Evolutionary conservation across 2,113 vertebrate species (phyloP).

Genomic region (Gadus macrocephalus): DNA sequence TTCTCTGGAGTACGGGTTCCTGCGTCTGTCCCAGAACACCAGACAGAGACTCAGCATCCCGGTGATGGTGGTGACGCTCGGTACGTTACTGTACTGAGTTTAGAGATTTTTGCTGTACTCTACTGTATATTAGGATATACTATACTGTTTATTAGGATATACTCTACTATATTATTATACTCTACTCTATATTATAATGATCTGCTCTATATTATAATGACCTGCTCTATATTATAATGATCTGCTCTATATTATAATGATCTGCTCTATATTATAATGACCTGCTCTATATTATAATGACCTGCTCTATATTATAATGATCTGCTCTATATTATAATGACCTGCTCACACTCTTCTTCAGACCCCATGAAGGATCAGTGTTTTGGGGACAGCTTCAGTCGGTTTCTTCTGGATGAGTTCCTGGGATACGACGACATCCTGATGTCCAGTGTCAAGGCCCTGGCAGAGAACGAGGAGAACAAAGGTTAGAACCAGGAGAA

Average conservation of each 20-base stretch:
- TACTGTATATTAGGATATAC: too few relatives aligned
- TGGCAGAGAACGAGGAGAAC: slow-evolving; percentile 95
- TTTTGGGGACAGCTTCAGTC: slow-evolving; percentile 95
- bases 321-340: too few relatives aligned
- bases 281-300: too few relatives aligned
- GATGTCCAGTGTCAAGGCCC: slow-evolving; percentile 97
- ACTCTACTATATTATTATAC: too few relatives aligned
- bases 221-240: too few relatives aligned
- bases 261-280: too few relatives aligned
- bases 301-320: too few relatives aligned
- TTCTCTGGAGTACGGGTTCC: slow-evolving; percentile 92
- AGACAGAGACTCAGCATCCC: slow-evolving; percentile 94
- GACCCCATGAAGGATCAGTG: slow-evolving; percentile 94
- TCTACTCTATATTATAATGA: too few relatives aligned
- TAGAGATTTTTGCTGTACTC: not conserved
- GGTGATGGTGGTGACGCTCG: slow-evolving; percentile 95
- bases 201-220: too few relatives aligned
- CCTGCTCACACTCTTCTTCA: slow-evolving; percentile 27
- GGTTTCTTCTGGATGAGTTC: slow-evolving; percentile 91
- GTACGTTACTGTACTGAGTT: slow-evolving; percentile 67
- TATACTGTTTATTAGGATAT: too few relatives aligned
- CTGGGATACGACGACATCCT: slow-evolving; percentile 96
- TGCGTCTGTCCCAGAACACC: slow-evolving; percentile 91
- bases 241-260: too few relatives aligned
- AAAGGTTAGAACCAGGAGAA: slow-evolving; percentile 75